Evolutionary conservation across 1,140 invertebrate genomes (phyloP).

Genomic region (Antheraea mylitta): DNA sequence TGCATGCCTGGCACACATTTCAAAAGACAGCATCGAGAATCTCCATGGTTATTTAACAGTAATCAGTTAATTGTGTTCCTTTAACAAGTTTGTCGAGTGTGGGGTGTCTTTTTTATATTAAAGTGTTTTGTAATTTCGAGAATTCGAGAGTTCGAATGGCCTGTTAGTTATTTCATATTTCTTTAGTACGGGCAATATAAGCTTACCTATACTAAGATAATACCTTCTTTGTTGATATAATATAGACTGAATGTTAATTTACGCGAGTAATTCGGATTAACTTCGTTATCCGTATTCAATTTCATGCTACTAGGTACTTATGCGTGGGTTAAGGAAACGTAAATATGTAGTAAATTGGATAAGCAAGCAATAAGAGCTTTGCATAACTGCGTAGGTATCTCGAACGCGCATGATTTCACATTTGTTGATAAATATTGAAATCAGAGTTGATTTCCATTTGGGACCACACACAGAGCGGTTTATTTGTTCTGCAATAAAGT

Average conservation of each 20-base stretch:
- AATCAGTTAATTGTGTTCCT: slow-evolving; percentile 68
- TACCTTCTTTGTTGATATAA: background rate
- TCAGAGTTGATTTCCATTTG: slow-evolving; percentile 45
- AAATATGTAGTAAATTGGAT: slow-evolving; percentile 4
- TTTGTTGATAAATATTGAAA: slow-evolving; percentile 69
- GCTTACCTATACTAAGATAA: too few species aligned
- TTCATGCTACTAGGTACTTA: background rate
- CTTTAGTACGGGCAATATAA: background rate
- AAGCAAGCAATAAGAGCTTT: slow-evolving; percentile 24
- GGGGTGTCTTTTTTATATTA: slow-evolving; percentile 14
- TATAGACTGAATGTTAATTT: background rate
- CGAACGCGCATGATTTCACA: slow-evolving; percentile 44
- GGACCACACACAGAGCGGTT: slow-evolving; percentile 60
- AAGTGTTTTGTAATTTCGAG: background rate
- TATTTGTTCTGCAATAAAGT: slow-evolving; percentile 38
- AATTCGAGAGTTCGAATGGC: background rate
- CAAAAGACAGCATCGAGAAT: slow-evolving; percentile 38
- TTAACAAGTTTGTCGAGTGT: slow-evolving; percentile 42
- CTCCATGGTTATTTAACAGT: slow-evolving; percentile 60
- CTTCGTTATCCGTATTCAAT: background rate
- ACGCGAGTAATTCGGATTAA: background rate
- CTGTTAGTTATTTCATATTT: background rate
- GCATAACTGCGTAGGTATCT: slow-evolving; percentile 46
- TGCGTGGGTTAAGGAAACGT: background rate
- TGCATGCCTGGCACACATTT: slow-evolving; percentile 13